These are phyloP conservation scores for Odontesthes bonariensis DNA, from an alignment of 2,113 vertebrate genomes.

Conservation along the genomic window DNA sequence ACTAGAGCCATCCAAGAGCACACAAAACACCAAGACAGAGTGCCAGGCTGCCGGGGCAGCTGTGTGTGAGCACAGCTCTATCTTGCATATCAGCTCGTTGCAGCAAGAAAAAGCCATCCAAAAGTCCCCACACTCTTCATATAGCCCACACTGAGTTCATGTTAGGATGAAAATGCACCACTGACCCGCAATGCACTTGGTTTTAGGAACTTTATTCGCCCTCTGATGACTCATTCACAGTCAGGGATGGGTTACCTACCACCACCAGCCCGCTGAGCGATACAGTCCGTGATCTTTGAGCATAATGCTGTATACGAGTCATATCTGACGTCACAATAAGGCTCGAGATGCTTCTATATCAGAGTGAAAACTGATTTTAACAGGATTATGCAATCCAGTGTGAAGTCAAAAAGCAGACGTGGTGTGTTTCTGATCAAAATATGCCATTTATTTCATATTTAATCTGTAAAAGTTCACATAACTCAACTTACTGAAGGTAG, in stretches of 20 bases:
- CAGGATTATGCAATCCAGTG: too few relatives aligned
- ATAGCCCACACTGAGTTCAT: conserved; percentile 14
- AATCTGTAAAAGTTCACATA: not conserved
- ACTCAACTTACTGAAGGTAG: not conserved
- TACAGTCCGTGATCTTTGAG: not conserved
- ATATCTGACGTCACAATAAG: not conserved
- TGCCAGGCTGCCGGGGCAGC: conserved; percentile 73
- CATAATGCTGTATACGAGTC: not conserved
- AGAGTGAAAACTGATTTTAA: not conserved
- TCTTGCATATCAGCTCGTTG: conserved; percentile 76
- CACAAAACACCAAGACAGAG: conserved; percentile 39
- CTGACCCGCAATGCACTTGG: not conserved
- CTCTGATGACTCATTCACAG: not conserved
- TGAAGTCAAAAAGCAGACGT: too few relatives aligned
- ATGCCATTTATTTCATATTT: not conserved
- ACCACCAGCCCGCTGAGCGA: conserved; percentile 4
- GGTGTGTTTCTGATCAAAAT: not conserved
- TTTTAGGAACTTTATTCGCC: conserved; percentile 6
- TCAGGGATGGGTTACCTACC: not conserved
- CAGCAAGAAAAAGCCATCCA: conserved; percentile 73
- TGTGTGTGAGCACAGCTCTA: conserved; percentile 77
- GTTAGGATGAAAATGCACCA: conserved; percentile 19
- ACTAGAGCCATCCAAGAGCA: conserved; percentile 76
- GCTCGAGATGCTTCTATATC: not conserved
- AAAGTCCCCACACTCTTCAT: conserved; percentile 38